Evolutionary conservation across 2,113 vertebrate genomes (phyloP), one percentile per base, ranked within the genome.

Genomic region (Pterocles burchelli): DNA sequence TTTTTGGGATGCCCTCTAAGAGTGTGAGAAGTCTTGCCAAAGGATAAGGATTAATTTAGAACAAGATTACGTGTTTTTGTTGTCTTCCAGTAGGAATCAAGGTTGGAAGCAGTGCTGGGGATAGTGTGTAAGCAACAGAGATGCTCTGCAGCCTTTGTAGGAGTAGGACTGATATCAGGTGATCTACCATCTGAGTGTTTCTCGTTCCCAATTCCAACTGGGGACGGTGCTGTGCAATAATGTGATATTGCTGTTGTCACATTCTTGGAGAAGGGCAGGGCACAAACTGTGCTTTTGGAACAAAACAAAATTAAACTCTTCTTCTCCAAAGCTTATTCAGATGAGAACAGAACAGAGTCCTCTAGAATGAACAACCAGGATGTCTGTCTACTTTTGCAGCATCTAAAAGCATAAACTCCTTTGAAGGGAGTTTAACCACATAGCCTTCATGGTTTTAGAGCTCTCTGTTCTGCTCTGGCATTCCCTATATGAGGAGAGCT

Each of bases 271-370:
- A 89, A 33, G 51, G 88, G 48, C 82, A 89, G 70, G 76, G 61
- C 46, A 86, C 46, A 93, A 91, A 79, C 20, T 76, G 78, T 67
- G 46, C 55, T 73, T 93, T 93, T 34, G 18, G 48, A 96, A 71
- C 72, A 88, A 85, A 90, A 38, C 43, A 77, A 80, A 95, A 87
- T 74, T 73, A 74, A 91, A 66, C 79, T 88, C 45, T 90, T 21
- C 17, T 21, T 80, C 71, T 91, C 62, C 18, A 18, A 85, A 79
- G 41, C 84, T 75, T 66, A 28, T 78, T 88, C 62, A 63, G 45
- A 72, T 85, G 7, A 76, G 38, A 34, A 28, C 9, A 46, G 48
- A 90, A 72, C 45, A 72, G 76, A 90, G 68, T 75, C 36, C 49
- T 76, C 52, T 24, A 87, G 49, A 77, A 87, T 36, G 59, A 71